These are phyloP conservation scores for Himalopsyche japonica DNA, from an alignment of 2,888 invertebrate species.

Conservation along the genomic window DNA sequence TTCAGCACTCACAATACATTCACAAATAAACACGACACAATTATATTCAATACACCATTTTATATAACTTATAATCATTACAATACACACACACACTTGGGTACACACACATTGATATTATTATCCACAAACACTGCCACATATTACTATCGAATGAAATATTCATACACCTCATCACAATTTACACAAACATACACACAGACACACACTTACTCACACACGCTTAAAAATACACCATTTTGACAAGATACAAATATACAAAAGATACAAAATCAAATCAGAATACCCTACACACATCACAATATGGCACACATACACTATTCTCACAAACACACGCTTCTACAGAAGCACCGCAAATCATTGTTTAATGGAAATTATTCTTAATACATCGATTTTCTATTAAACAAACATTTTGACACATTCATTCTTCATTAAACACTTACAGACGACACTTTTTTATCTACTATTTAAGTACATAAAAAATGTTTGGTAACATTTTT, in stretches of 20 bases:
- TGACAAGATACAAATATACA: background rate
- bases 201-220: background rate
- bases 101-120: no score
- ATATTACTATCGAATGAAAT: background rate
- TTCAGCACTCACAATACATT: background rate
- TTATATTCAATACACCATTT: background rate
- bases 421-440: background rate
- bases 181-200: no score
- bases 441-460: slow-evolving; percentile 12
- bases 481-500: background rate
- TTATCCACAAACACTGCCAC: background rate
- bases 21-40: background rate
- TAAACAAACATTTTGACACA: slow-evolving; percentile 13
- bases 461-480: background rate
- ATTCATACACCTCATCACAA: background rate
- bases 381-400: background rate
- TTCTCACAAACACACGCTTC: background rate
- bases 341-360: no score
- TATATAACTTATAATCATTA: background rate
- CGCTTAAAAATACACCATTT: slow-evolving; percentile 9
- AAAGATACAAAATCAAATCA: background rate
- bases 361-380: no score
- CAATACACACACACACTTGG: no score
- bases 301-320: background rate
- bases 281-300: background rate